phyloP scores from a whole-genome alignment of 2,113 vertebrate species.

The Acrocephalus kingi region DNA sequence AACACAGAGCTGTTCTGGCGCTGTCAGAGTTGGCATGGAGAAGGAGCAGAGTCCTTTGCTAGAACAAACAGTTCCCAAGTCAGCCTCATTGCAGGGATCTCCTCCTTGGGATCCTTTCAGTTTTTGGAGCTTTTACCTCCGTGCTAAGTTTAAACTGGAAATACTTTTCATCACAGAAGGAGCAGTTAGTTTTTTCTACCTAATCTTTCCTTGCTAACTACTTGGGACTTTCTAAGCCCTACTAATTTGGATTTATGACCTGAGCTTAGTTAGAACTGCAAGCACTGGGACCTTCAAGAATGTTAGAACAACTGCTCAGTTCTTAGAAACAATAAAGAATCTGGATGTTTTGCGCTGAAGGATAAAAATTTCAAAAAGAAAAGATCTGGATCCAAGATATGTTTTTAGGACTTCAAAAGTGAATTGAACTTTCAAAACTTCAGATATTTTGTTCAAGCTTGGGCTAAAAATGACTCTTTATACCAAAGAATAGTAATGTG shows the following conservation, averaged over 20 bases:
- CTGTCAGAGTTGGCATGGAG: background rate
- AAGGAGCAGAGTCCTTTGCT: background rate
- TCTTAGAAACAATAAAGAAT: background rate
- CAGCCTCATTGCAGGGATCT: background rate
- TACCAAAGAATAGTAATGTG: background rate
- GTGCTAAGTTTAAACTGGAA: background rate
- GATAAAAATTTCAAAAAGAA: background rate
- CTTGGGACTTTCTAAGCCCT: background rate
- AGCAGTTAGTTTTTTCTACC: background rate
- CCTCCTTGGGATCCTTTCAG: background rate
- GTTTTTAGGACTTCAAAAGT: background rate
- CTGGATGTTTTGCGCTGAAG: background rate
- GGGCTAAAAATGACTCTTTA: background rate
- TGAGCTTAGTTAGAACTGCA: background rate
- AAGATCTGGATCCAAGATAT: background rate
- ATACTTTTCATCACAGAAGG: background rate
- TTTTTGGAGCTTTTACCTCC: background rate
- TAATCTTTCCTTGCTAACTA: background rate
- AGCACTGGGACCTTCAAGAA: background rate
- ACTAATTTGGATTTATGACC: background rate
- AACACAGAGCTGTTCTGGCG: background rate
- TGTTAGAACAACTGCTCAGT: background rate
- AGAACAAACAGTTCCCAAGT: slow-evolving; percentile 33
- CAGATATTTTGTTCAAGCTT: background rate
- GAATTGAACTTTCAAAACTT: background rate